Conservation (phyloP, 2,888 invertebrate genomes). For the Furcula furcula region DNA sequence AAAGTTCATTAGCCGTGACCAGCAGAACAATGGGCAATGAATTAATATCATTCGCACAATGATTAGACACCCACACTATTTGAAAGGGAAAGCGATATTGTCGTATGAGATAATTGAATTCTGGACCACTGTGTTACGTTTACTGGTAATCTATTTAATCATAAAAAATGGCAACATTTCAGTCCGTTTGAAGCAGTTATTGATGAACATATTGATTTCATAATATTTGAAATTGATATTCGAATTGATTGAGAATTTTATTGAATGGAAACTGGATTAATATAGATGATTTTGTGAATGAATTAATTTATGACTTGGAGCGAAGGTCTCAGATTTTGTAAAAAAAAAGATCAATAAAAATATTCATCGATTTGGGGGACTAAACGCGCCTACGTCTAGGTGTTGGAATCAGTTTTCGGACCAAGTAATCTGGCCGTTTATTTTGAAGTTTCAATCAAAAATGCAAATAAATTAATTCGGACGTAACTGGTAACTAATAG, state of each 20-base stretch:
- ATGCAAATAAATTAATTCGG: no score
- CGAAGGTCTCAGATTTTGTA: no score
- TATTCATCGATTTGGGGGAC: no score
- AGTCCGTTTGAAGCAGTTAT: slow-evolving; percentile 15
- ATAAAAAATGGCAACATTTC: slow-evolving; percentile 11
- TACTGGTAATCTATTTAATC: slow-evolving; percentile 21
- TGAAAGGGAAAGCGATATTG: slow-evolving; percentile 60
- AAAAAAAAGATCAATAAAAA: no score
- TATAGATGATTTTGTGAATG: no score
- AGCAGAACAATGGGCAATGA: slow-evolving; percentile 56
- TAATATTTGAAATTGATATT: slow-evolving; percentile 14
- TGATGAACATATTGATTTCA: slow-evolving; percentile 1
- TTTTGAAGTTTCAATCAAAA: no score
- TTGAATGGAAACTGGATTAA: no score
- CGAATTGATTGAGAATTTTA: slow-evolving; percentile 3
- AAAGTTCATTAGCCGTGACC: slow-evolving; percentile 61
- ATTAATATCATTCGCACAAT: slow-evolving; percentile 45
- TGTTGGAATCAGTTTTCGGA: no score
- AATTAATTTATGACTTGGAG: no score
- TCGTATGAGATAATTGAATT: slow-evolving; percentile 51
- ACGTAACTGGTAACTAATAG: no score
- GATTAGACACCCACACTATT: slow-evolving; percentile 53
- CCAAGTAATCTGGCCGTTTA: no score
- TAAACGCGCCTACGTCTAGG: no score
- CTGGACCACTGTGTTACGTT: slow-evolving; percentile 51